These are phyloP conservation scores for Cheilosia variabilis DNA, from an alignment of 2,888 invertebrate species.

Conservation along the genomic window DNA sequence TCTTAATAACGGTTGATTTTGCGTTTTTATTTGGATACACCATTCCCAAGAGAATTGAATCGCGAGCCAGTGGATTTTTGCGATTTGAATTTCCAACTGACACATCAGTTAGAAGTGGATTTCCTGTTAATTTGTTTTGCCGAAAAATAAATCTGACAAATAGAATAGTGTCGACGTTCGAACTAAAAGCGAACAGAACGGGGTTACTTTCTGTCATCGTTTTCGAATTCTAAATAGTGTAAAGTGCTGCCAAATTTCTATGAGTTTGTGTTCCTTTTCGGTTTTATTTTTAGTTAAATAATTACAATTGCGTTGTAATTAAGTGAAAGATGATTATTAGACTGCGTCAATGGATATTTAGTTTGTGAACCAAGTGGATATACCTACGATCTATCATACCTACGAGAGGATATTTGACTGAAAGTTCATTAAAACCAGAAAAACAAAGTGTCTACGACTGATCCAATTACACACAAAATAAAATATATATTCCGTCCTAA, in stretches of 20 bases:
- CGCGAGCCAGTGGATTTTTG: not conserved
- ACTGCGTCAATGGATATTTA: constrained; percentile 43
- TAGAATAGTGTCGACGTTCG: constrained; percentile 42
- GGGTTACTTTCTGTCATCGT: constrained; percentile 58
- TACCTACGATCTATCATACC: not conserved
- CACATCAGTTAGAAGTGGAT: constrained; percentile 13
- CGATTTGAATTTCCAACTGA: constrained; percentile 57
- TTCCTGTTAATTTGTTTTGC: constrained; percentile 34
- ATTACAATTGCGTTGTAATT: constrained; percentile 25
- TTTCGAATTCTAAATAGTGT: constrained; percentile 42
- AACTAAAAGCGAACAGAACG: constrained; percentile 44
- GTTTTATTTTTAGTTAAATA: constrained; percentile 6
- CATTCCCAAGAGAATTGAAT: constrained; percentile 13
- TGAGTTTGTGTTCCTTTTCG: constrained; percentile 2
- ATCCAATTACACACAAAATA: constrained; percentile 32
- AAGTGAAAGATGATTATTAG: constrained; percentile 34
- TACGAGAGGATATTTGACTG: constrained; percentile 20
- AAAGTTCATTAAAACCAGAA: constrained; percentile 29
- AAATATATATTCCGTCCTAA: constrained; percentile 67
- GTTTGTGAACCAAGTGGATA: constrained; percentile 21
- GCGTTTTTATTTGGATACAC: not conserved
- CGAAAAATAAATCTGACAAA: constrained; percentile 3
- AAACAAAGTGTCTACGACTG: constrained; percentile 52
- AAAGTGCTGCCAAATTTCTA: constrained; percentile 66
- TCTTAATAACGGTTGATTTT: constrained; percentile 11